Evolutionary conservation across 35 echinoderm and acorn worm genomes (phyloP).

Genomic region (Lytechinus pictus): DNA sequence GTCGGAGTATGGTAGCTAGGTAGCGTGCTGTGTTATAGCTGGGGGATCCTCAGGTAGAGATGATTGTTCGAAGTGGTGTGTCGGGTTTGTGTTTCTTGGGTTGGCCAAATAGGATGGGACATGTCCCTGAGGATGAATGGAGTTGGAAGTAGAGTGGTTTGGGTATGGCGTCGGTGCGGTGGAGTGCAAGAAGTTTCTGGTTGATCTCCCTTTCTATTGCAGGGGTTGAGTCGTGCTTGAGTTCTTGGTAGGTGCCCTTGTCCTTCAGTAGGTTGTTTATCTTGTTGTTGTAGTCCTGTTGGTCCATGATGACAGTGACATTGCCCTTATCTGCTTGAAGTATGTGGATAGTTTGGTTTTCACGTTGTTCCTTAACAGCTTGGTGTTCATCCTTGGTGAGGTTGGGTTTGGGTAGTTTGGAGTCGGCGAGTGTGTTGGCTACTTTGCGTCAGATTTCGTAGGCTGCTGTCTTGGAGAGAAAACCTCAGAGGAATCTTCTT

Average conservation of each 20-base stretch:
- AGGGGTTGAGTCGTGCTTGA: too few species aligned
- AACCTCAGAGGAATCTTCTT: too few species aligned
- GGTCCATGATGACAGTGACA: slow-evolving; percentile 28
- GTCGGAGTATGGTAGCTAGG: too few species aligned
- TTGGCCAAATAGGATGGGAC: slow-evolving; percentile 49
- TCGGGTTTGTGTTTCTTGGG: slow-evolving; percentile 58
- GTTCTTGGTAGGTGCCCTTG: too few species aligned
- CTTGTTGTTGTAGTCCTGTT: slow-evolving; percentile 24
- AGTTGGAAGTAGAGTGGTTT: slow-evolving; percentile 38
- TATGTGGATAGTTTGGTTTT: background rate
- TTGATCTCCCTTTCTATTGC: background rate
- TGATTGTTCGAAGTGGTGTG: background rate
- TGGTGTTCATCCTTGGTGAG: background rate
- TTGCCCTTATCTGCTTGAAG: slow-evolving; percentile 50
- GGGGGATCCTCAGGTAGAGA: background rate
- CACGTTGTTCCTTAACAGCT: background rate
- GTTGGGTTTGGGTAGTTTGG: too few species aligned
- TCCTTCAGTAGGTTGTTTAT: background rate
- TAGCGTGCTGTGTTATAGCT: too few species aligned
- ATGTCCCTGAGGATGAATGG: background rate
- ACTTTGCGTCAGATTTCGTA: too few species aligned
- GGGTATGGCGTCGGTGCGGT: background rate
- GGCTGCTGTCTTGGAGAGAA: too few species aligned
- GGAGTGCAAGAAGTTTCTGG: background rate
- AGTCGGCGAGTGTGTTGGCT: too few species aligned